phyloP scores from a whole-genome alignment of 2,888 invertebrate species.

The Drosophila neutralis region DNA sequence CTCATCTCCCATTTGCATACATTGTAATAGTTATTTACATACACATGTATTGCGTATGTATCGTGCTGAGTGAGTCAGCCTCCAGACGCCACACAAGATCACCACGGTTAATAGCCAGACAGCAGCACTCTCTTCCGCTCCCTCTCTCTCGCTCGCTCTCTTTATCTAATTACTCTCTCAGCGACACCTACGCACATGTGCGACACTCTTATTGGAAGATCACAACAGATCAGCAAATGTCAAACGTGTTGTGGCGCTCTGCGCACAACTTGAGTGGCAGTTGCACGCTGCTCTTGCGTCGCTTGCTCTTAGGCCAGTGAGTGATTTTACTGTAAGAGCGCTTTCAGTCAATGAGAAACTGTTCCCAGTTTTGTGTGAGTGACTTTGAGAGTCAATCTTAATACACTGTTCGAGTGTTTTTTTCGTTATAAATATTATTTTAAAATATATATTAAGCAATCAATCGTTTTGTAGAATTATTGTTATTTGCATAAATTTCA shows the following conservation, averaged over 20 bases:
- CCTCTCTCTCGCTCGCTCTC: not conserved
- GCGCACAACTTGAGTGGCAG: constrained; percentile 21
- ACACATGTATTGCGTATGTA: not conserved
- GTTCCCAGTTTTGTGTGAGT: constrained; percentile 43
- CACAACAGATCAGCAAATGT: constrained; percentile 28
- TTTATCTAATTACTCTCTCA: not conserved
- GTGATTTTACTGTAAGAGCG: not conserved
- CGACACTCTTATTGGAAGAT: constrained; percentile 30
- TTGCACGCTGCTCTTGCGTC: constrained; percentile 29
- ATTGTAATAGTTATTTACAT: constrained; percentile 1
- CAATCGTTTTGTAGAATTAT: not conserved
- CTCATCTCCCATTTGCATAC: constrained; percentile 20
- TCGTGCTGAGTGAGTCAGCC: constrained; percentile 49
- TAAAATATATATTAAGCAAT: not conserved
- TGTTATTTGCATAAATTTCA: not conserved
- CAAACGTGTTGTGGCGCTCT: not conserved
- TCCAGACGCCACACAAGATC: constrained; percentile 51
- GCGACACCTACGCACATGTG: constrained; percentile 48
- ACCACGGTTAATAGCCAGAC: constrained; percentile 42
- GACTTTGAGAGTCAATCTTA: not conserved
- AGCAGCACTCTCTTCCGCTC: constrained; percentile 6
- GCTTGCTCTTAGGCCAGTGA: constrained; percentile 1
- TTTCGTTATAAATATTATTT: not conserved
- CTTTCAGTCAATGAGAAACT: constrained; percentile 7
- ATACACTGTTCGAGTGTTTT: not conserved